These are phyloP conservation scores for Pharmacophagus antenor DNA, from an alignment of 2,888 invertebrate species.

Conservation along the genomic window DNA sequence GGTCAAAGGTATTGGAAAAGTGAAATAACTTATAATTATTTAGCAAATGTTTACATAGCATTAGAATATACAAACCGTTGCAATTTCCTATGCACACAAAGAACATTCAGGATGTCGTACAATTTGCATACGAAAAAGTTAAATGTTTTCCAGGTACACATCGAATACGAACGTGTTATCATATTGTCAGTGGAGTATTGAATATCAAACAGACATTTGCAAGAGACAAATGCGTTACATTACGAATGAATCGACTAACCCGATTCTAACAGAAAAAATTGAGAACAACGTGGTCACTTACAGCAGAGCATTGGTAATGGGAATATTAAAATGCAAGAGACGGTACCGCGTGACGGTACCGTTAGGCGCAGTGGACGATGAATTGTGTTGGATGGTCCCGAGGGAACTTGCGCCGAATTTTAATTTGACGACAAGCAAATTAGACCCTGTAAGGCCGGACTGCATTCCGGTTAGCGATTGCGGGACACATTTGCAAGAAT, in stretches of 20 bases:
- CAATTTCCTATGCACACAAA: slow-evolving; percentile 19
- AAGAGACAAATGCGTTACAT: not conserved
- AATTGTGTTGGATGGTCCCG: slow-evolving; percentile 48
- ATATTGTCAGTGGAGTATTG: slow-evolving; percentile 6
- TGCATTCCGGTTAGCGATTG: slow-evolving; percentile 31
- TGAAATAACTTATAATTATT: not conserved
- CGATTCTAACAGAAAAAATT: slow-evolving; percentile 41
- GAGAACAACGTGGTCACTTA: slow-evolving; percentile 48
- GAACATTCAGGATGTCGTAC: slow-evolving; percentile 25
- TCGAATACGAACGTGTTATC: slow-evolving; percentile 3
- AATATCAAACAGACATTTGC: slow-evolving; percentile 1
- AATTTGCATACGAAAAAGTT: slow-evolving; percentile 28
- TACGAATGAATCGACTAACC: slow-evolving; percentile 21
- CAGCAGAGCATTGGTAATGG: slow-evolving; percentile 46
- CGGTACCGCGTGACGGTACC: slow-evolving; percentile 42
- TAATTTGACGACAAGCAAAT: slow-evolving; percentile 58
- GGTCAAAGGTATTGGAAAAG: not conserved
- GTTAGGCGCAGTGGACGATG: slow-evolving; percentile 51
- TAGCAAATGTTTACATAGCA: not conserved
- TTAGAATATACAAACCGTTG: slow-evolving; percentile 8
- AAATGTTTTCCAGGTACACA: slow-evolving; percentile 23
- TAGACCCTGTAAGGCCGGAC: slow-evolving; percentile 46
- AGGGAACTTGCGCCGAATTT: slow-evolving; percentile 66
- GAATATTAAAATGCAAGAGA: slow-evolving; percentile 61
- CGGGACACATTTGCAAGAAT: not conserved